A percentile compares a stretch with the other conserved stretches of the same genome.
phyloP scores from a whole-genome alignment of 2,113 vertebrate species.

The Brachypodius melanocephalos region DNA sequence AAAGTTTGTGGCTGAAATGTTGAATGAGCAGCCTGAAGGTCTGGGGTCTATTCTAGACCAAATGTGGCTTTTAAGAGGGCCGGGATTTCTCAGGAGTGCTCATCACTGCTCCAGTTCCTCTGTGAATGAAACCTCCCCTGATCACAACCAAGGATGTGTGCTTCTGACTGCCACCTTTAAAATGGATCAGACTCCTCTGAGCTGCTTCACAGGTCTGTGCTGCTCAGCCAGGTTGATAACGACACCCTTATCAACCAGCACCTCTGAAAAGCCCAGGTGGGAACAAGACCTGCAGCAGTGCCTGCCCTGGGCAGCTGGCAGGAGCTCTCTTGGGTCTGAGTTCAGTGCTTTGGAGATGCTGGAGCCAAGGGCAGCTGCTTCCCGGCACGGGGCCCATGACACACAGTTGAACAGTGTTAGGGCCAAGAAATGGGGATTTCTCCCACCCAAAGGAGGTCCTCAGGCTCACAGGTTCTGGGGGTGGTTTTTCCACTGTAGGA shows the following conservation, averaged over 20 bases:
- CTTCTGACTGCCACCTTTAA: neutral
- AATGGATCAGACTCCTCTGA: neutral
- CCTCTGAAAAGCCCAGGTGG: neutral
- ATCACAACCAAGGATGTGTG: neutral
- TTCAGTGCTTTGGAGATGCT: neutral
- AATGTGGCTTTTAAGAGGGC: neutral
- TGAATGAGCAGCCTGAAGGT: neutral
- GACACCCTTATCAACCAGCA: neutral
- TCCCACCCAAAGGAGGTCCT: neutral
- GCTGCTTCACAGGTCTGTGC: neutral
- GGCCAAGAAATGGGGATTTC: neutral
- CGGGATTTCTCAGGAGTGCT: neutral
- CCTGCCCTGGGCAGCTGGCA: neutral
- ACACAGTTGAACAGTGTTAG: neutral
- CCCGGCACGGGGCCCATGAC: fast-evolving
- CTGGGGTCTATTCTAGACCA: neutral
- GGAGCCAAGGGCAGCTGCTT: neutral
- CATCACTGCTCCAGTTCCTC: neutral
- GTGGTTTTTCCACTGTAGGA: neutral
- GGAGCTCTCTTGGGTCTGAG: neutral
- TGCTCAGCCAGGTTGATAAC: neutral
- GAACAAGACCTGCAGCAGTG: neutral
- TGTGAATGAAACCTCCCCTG: neutral
- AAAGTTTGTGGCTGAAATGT: neutral
- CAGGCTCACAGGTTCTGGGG: neutral